phyloP scores from a whole-genome alignment of 2,797 vertebrate species.

The Corythornis leucogaster region DNA sequence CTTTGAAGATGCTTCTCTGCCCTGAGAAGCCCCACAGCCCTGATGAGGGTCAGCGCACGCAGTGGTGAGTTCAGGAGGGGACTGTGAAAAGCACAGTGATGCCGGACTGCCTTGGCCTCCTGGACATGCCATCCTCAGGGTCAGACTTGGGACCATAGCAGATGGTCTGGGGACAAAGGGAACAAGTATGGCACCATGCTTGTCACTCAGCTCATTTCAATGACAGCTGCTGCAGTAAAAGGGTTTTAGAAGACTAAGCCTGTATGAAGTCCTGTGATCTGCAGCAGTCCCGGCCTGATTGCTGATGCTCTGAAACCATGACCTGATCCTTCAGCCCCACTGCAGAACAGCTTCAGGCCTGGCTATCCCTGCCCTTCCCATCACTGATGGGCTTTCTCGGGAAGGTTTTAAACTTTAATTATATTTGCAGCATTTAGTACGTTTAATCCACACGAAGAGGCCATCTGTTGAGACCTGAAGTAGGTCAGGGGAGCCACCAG shows the following conservation, averaged over 20 bases:
- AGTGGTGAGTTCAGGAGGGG: not conserved
- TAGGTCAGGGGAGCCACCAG: conserved; percentile 57
- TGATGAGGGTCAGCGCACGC: fast-evolving
- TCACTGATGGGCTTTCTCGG: not conserved
- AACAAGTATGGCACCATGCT: not conserved
- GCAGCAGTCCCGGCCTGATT: not conserved
- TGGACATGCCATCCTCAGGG: fast-evolving
- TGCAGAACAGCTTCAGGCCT: not conserved
- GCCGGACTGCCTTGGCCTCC: not conserved
- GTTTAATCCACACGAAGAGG: conserved; percentile 47
- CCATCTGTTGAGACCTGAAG: conserved; percentile 65
- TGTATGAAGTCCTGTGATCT: not conserved
- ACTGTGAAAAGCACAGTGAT: not conserved
- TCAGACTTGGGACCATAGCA: not conserved
- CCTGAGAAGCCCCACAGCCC: not conserved
- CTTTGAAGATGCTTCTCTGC: conserved; percentile 18
- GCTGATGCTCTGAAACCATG: not conserved
- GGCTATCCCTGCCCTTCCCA: not conserved
- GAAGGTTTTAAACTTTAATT: conserved; percentile 58
- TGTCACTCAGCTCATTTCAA: not conserved
- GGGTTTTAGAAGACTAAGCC: conserved; percentile 12
- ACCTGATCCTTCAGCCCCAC: not conserved
- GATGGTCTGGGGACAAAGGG: not conserved
- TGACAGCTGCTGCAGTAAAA: conserved; percentile 36
- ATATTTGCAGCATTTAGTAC: conserved; percentile 29